Evolutionary conservation across 2,888 invertebrate genomes (phyloP).

Genomic region (Choreutis nemorana): DNA sequence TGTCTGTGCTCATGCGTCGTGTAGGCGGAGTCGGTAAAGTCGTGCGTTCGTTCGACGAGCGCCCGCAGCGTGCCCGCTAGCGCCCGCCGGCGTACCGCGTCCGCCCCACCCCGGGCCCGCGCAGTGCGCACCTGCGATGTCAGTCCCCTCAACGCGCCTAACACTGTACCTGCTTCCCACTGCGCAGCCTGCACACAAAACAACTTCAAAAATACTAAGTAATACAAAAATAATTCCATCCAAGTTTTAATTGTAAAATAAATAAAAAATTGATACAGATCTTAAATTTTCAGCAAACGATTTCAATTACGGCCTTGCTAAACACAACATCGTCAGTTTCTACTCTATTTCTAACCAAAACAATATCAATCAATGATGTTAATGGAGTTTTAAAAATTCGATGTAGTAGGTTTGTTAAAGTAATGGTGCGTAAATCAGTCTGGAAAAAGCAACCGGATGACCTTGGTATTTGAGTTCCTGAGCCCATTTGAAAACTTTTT

Average conservation of each 20-base stretch:
- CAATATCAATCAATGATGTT: too few species aligned
- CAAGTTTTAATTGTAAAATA: background rate
- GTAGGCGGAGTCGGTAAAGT: slow-evolving; percentile 99
- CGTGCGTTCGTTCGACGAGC: slow-evolving; percentile 93
- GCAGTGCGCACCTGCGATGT: slow-evolving; percentile 88
- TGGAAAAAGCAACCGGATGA: too few species aligned
- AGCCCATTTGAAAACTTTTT: too few species aligned
- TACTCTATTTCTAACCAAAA: too few species aligned
- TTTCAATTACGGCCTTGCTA: too few species aligned
- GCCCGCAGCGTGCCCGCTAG: slow-evolving; percentile 88
- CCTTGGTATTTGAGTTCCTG: too few species aligned
- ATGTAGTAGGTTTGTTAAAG: too few species aligned
- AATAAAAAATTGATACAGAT: too few species aligned
- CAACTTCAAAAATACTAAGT: slow-evolving; percentile 1
- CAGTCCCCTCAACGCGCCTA: slow-evolving; percentile 83
- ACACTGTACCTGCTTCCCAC: slow-evolving; percentile 73
- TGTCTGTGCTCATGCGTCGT: slow-evolving; percentile 97
- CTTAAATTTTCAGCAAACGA: too few species aligned
- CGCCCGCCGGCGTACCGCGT: slow-evolving; percentile 74
- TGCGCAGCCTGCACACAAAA: slow-evolving; percentile 38
- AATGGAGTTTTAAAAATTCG: too few species aligned
- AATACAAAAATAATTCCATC: background rate
- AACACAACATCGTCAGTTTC: too few species aligned
- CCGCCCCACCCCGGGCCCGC: slow-evolving; percentile 74
- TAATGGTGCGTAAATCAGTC: too few species aligned